These are phyloP conservation scores for Bactericera cockerelli DNA, from an alignment of 1,140 invertebrate species.

Conservation along the genomic window DNA sequence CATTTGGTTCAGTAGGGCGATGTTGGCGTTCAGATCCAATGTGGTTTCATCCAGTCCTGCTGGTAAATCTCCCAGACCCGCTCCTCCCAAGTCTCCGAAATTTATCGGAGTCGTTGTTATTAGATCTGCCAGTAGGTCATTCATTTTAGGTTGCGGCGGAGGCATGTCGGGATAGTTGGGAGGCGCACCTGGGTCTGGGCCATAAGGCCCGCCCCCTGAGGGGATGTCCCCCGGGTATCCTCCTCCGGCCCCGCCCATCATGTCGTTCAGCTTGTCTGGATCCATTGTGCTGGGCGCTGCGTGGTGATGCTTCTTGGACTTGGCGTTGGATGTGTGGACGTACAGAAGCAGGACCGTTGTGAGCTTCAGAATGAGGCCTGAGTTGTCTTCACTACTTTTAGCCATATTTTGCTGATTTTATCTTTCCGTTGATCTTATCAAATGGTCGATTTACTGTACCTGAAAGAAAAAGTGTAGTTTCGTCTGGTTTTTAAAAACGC, in stretches of 20 bases:
- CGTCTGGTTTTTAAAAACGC: no score
- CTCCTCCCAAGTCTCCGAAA: neutral
- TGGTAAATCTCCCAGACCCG: no score
- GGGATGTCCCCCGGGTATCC: neutral
- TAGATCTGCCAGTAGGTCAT: neutral
- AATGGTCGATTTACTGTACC: no score
- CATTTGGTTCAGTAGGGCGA: neutral
- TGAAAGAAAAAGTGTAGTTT: no score
- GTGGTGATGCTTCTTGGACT: neutral
- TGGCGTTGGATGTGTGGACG: neutral
- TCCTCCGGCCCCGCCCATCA: neutral
- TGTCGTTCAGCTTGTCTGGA: neutral
- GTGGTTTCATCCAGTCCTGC: neutral
- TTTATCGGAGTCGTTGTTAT: neutral
- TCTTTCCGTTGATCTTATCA: no score
- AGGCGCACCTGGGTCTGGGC: neutral
- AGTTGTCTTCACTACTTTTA: no score
- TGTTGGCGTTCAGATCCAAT: neutral
- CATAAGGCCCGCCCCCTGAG: neutral
- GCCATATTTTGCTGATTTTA: no score
- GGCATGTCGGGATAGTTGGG: slow-evolving; percentile 2
- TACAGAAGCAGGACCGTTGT: neutral
- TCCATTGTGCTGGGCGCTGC: neutral
- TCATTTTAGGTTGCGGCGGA: neutral
- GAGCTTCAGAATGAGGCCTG: neutral